A percentile compares a stretch with the other conserved stretches of the same genome.
phyloP scores from a whole-genome alignment of 2,888 invertebrate species.

The Agrotis puta region DNA sequence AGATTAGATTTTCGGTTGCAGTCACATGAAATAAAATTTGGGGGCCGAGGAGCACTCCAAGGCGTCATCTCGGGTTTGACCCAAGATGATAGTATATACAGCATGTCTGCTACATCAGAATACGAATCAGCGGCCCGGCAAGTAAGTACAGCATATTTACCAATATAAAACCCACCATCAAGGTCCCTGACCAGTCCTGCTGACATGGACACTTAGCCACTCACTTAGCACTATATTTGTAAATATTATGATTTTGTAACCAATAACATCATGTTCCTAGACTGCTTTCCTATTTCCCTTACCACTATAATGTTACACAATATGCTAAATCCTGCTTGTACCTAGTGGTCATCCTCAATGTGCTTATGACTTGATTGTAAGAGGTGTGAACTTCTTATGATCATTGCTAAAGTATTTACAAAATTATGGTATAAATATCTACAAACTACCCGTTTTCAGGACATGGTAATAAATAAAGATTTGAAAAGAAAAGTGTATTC shows the following conservation, averaged over 20 bases:
- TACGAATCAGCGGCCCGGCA: slow-evolving; percentile 89
- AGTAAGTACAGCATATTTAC: slow-evolving; percentile 80
- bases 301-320: slow-evolving; percentile 42
- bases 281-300: slow-evolving; percentile 51
- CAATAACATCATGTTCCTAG: slow-evolving; percentile 61
- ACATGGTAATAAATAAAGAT: slow-evolving; percentile 73
- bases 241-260: slow-evolving; percentile 67
- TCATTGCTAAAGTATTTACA: slow-evolving; percentile 34
- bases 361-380: slow-evolving; percentile 19
- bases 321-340: slow-evolving; percentile 34
- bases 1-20: slow-evolving; percentile 88
- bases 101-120: slow-evolving; percentile 90
- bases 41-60: slow-evolving; percentile 87
- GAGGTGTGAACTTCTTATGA: slow-evolving; percentile 21
- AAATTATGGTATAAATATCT: slow-evolving; percentile 28
- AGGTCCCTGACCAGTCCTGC: slow-evolving; percentile 44
- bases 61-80: slow-evolving; percentile 89
- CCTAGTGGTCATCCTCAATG: slow-evolving; percentile 8
- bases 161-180: slow-evolving; percentile 37
- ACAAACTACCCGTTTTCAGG: slow-evolving; percentile 52
- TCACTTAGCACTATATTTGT: slow-evolving; percentile 58
- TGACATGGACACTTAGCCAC: slow-evolving; percentile 52
- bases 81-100: slow-evolving; percentile 90
- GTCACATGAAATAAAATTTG: slow-evolving; percentile 87
- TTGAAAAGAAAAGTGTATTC: slow-evolving; percentile 75